Evolutionary conservation across 1,140 invertebrate species (phyloP).

Genomic region (Tyrophagus putrescentiae): DNA sequence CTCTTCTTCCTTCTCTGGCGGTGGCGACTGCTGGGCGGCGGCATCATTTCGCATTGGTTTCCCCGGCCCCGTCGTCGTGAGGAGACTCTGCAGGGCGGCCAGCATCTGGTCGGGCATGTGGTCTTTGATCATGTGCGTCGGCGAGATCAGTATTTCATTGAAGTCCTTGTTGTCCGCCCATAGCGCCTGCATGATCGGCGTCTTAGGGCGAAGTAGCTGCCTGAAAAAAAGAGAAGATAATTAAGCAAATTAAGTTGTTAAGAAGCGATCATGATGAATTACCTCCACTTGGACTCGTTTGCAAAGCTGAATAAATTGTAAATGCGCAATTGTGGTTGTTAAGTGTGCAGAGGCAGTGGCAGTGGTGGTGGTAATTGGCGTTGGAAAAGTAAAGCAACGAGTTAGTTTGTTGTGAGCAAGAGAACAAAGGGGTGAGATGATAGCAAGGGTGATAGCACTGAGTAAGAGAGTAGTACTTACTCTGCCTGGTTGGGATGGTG

Average conservation of each 20-base stretch:
- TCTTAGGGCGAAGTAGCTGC: conserved; percentile 35
- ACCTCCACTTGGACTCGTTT: conserved; percentile 56
- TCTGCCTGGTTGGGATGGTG: conserved; percentile 60
- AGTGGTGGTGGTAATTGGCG: not conserved
- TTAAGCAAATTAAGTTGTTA: not conserved
- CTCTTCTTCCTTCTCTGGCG: conserved; percentile 16
- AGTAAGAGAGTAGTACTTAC: conserved; percentile 1
- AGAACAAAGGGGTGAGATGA: not conserved
- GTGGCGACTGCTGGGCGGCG: conserved; percentile 12
- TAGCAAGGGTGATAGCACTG: not conserved
- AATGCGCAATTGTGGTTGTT: not conserved
- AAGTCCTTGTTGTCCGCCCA: conserved; percentile 75
- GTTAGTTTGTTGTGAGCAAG: not conserved
- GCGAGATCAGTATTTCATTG: conserved; percentile 77
- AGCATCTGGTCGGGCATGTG: conserved; percentile 83
- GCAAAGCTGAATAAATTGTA: conserved; percentile 42
- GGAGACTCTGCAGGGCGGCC: conserved; percentile 55
- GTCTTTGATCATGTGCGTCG: conserved; percentile 79
- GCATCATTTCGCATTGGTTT: conserved; percentile 34
- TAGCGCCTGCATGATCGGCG: conserved; percentile 73
- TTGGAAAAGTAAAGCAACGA: not conserved
- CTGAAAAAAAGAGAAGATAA: not conserved
- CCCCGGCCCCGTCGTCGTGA: conserved; percentile 35
- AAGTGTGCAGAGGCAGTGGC: not conserved
- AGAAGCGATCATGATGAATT: conserved; percentile 30